Conservation (phyloP, 2,113 vertebrate genomes). For the Neoarius graeffei region DNA sequence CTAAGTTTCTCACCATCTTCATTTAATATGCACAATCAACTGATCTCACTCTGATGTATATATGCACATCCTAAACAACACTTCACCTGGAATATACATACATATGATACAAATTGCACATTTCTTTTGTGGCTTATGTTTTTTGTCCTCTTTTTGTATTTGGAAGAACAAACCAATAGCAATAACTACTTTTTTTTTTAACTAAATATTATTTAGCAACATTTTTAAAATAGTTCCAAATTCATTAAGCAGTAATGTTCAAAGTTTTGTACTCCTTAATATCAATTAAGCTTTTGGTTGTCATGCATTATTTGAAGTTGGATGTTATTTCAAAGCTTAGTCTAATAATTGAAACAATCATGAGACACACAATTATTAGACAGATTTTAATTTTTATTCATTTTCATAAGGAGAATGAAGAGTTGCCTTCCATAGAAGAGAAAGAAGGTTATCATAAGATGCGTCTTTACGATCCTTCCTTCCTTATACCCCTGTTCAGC, state of each 20-base stretch:
- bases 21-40: not conserved
- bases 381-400: not conserved
- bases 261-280: not conserved
- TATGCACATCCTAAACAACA: not conserved
- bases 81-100: not conserved
- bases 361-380: not conserved
- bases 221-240: not conserved
- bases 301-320: not conserved
- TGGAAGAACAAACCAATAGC: not conserved
- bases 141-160: not conserved
- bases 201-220: not conserved
- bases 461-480: constrained; percentile 87
- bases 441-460: constrained; percentile 47
- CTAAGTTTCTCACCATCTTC: not conserved
- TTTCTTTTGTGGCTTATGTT: not conserved
- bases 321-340: not conserved
- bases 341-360: not conserved
- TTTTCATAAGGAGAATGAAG: constrained; percentile 69
- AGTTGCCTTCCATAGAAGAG: constrained; percentile 66
- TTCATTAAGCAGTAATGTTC: not conserved
- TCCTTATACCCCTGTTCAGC: constrained; percentile 90
- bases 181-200: not conserved
- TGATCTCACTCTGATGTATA: not conserved
- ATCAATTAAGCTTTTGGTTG: not conserved
- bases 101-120: not conserved